Evolutionary conservation across 2,797 vertebrate species (phyloP).

Genomic region (Semaprochilodus insignis): DNA sequence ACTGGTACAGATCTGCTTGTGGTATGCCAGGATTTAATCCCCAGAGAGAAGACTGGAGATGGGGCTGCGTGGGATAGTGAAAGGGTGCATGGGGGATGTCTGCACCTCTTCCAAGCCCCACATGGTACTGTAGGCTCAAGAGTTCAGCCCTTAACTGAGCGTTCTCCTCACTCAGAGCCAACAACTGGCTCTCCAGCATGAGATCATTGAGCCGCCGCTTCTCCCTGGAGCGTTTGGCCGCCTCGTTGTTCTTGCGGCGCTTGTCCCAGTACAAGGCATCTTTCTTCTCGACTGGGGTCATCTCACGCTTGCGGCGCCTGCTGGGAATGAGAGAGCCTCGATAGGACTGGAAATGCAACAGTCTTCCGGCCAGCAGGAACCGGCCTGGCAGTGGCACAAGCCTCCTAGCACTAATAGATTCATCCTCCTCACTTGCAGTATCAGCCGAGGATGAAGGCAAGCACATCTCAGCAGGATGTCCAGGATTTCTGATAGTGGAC

Average conservation of each 20-base stretch:
- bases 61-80: slow-evolving; percentile 5
- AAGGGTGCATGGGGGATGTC: slow-evolving; percentile 18
- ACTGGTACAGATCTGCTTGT: slow-evolving; percentile 16
- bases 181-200: slow-evolving; percentile 73
- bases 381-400: slow-evolving; percentile 15
- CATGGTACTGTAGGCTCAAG: slow-evolving; percentile 66
- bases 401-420: neutral
- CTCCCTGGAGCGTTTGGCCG: slow-evolving; percentile 88
- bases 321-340: slow-evolving; percentile 26
- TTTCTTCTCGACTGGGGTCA: slow-evolving; percentile 80
- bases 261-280: slow-evolving; percentile 90
- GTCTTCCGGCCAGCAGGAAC: slow-evolving; percentile 55
- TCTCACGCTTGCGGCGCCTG: slow-evolving; percentile 72
- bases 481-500: slow-evolving; percentile 33
- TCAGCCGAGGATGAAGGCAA: slow-evolving; percentile 58
- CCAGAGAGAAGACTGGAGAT: slow-evolving; percentile 61
- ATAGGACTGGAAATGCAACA: slow-evolving; percentile 60
- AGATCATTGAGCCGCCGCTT: slow-evolving; percentile 76
- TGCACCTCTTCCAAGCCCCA: slow-evolving; percentile 41
- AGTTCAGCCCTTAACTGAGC: slow-evolving; percentile 69
- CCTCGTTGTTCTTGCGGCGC: slow-evolving; percentile 89
- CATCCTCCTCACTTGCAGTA: slow-evolving; percentile 35
- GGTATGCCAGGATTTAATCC: neutral
- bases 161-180: slow-evolving; percentile 77
- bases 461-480: slow-evolving; percentile 13